Conservation (phyloP, 2,888 invertebrate genomes). For the Oligia fasciuncula region DNA sequence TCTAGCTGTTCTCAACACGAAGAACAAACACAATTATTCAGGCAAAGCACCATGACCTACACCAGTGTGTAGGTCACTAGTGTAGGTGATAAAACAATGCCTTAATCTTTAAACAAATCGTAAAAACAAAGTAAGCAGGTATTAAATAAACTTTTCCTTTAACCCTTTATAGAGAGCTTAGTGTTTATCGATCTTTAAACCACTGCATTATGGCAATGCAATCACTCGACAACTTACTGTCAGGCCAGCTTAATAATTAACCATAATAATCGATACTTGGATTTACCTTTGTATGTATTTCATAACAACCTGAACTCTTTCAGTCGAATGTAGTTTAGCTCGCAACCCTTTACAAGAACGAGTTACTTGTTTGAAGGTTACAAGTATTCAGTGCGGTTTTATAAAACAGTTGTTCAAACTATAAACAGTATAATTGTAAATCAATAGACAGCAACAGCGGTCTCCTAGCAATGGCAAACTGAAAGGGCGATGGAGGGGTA, state of each 20-base stretch:
- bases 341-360: constrained; percentile 1
- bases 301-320: background rate
- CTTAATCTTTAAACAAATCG: background rate
- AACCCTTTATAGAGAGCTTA: background rate
- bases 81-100: background rate
- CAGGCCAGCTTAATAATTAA: background rate
- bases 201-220: constrained; percentile 47
- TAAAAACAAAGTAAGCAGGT: background rate
- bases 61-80: background rate
- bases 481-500: constrained; percentile 64
- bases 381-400: constrained; percentile 16
- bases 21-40: background rate
- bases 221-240: no score
- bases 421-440: constrained; percentile 62
- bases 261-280: constrained; percentile 23
- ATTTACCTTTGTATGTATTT: constrained; percentile 21
- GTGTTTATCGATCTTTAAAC: background rate
- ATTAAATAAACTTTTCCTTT: background rate
- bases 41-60: background rate
- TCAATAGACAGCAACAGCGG: constrained; percentile 69
- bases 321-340: constrained; percentile 8
- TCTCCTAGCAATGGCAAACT: constrained; percentile 76
- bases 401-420: constrained; percentile 32
- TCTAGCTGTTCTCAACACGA: background rate
- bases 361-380: constrained; percentile 8